Evolutionary conservation across 2,113 vertebrate genomes (phyloP).

Genomic region (Rattus rattus): DNA sequence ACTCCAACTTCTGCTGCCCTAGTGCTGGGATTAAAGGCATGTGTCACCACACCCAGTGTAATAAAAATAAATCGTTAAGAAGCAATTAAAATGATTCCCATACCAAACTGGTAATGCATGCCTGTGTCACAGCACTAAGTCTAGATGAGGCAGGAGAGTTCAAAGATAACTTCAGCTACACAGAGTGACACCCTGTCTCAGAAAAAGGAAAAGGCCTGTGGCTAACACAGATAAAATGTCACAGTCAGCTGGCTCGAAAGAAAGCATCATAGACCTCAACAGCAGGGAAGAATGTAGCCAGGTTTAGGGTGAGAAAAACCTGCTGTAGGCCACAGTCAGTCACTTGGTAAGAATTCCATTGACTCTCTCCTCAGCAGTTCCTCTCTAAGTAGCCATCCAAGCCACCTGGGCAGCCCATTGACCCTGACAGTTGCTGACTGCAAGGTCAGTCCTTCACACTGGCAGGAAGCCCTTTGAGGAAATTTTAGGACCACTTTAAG

Average conservation of each 20-base stretch:
- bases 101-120: not conserved
- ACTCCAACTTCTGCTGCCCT: not conserved
- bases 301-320: not conserved
- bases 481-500: slow-evolving; percentile 41
- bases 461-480: slow-evolving; percentile 28
- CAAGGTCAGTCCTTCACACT: not conserved
- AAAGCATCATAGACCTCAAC: not conserved
- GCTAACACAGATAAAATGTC: not conserved
- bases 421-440: not conserved
- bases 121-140: not conserved
- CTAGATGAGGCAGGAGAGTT: too few species aligned
- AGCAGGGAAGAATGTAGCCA: not conserved
- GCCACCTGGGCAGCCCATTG: not conserved
- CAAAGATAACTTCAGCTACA: not conserved
- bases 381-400: not conserved
- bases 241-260: not conserved
- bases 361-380: not conserved
- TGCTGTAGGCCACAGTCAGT: not conserved
- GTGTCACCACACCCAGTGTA: not conserved
- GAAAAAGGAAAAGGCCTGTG: not conserved
- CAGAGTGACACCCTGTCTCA: not conserved
- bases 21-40: not conserved
- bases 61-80: not conserved
- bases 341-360: not conserved
- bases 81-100: not conserved